Base-by-base conservation (phyloP, 2,888 invertebrate species). In the Chaitophorus viminalis region DNA sequence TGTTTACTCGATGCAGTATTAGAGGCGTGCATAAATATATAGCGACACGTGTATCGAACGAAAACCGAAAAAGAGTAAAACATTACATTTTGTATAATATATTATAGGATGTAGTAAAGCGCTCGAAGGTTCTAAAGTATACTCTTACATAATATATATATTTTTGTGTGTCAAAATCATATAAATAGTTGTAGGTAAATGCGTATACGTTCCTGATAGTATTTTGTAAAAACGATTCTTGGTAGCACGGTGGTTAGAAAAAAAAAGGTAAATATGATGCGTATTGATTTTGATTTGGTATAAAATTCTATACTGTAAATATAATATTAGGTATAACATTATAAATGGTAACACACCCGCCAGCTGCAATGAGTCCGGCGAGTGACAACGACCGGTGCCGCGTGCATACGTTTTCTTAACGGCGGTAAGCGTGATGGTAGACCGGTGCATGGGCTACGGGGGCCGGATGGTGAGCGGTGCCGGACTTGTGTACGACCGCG, bases 401-500 rank as follows among this genome's bases (percentile, higher is more conserved):
- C 0, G 60, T 1, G 25, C 33, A 31, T 33, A 70, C 25, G 25
- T 18, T 70, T 8, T 25, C 52, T 36, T 4, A 46, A 6, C 39
- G 81, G 33, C 85, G 88, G 89, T 88, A 88, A 72, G 84, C 89
- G 88, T 89, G 88, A 46, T 88, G 88, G 82, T 88, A 86, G 70
- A 21, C 29, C 46, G 87, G 83, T 14, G 76, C 82, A 52, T 77
- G 75, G 54, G 84, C 72, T 2, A 89, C 86, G 5, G 85, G 74
- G 77, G 89, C 84, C 46, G 89, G 89, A 65, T 90, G 90, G 33
- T 89, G 88, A 31, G 89, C 89, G 77, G 89, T 89, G 36, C 90
- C 90, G 29, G 89, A 88, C 81, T 89, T 89, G 88, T 89, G 89
- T 74, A 95, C 94, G 91, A 94, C 93, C 89, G 95, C 95, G 91